These are phyloP conservation scores for Arrhopalites spinosus DNA, from an alignment of 2,888 invertebrate species.

Conservation along the genomic window DNA sequence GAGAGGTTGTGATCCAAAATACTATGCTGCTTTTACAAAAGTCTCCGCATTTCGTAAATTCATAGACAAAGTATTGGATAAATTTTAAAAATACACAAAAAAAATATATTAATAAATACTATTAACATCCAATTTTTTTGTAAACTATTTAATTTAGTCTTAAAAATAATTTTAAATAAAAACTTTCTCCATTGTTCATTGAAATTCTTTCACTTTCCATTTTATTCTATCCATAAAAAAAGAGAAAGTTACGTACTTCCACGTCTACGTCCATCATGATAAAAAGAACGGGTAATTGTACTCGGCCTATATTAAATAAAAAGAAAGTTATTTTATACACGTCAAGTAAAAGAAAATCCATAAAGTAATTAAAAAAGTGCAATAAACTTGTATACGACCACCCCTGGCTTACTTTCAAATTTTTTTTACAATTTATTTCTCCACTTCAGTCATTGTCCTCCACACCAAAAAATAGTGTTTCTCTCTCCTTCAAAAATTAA, in stretches of 20 bases:
- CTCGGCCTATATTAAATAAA: not conserved
- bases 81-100: not conserved
- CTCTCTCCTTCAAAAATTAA: too few relatives aligned
- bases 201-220: not conserved
- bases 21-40: slow-evolving; percentile 38
- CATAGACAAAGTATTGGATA: slow-evolving; percentile 16
- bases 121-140: too few relatives aligned
- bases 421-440: too few relatives aligned
- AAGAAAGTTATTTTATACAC: not conserved
- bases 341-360: not conserved
- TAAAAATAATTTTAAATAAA: too few relatives aligned
- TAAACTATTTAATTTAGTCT: too few relatives aligned
- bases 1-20: slow-evolving; percentile 38
- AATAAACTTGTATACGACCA: not conserved
- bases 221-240: not conserved
- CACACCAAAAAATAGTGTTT: too few relatives aligned
- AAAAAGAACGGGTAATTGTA: not conserved
- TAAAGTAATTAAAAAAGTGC: not conserved
- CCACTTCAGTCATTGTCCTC: too few relatives aligned
- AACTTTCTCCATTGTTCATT: too few relatives aligned
- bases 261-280: not conserved
- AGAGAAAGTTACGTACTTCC: not conserved
- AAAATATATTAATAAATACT: not conserved
- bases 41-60: slow-evolving; percentile 30
- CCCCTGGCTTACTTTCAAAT: too few relatives aligned